Conservation (phyloP, 2,113 vertebrate species). For the Ia io region DNA sequence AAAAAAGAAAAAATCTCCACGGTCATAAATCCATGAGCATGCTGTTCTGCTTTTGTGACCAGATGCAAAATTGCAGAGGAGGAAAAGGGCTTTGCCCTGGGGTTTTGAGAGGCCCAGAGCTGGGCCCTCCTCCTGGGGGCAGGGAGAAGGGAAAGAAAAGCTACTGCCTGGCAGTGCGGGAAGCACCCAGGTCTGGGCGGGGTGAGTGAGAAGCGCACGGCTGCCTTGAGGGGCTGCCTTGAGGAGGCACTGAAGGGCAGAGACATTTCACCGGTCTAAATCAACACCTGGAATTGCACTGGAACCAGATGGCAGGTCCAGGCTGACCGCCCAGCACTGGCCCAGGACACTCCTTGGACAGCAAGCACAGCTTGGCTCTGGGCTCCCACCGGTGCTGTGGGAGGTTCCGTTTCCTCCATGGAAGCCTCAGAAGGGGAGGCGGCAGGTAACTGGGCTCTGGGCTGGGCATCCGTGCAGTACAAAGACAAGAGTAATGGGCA, state of each 20-base stretch:
- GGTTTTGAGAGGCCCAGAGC: not conserved
- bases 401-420: not conserved
- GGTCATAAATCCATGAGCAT: not conserved
- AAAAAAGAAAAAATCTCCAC: not conserved
- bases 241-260: not conserved
- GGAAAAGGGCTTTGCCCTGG: not conserved
- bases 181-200: not conserved
- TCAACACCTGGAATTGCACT: not conserved
- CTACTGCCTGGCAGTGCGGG: not conserved
- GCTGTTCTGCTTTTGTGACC: not conserved
- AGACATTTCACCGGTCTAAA: not conserved
- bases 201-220: not conserved
- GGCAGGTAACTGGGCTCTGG: not conserved
- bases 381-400: not conserved
- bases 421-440: not conserved
- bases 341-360: not conserved
- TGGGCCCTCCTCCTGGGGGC: not conserved
- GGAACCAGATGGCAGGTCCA: not conserved
- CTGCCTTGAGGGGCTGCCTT: fast-evolving
- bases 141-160: not conserved
- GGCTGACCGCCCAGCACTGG: not conserved
- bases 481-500: not conserved
- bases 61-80: not conserved
- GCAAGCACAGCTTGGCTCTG: not conserved
- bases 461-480: not conserved